A percentile compares a stretch with the other conserved stretches of the same genome.
phyloP scores from a whole-genome alignment of 2,113 vertebrate genomes.

The Chaenogobius annularis region DNA sequence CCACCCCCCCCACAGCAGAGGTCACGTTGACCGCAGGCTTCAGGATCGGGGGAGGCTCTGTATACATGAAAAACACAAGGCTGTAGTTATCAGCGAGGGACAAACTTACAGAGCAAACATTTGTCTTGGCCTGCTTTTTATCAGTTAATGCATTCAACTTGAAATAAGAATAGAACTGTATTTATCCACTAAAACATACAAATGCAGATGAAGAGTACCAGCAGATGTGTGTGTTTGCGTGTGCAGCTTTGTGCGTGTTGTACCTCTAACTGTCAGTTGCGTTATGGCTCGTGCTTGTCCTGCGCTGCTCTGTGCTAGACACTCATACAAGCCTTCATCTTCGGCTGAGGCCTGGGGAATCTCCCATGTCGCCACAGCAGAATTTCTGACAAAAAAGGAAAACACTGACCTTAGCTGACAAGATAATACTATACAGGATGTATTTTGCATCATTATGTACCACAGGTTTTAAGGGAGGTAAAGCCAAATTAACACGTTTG shows the following conservation, averaged over 20 bases:
- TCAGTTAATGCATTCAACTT: constrained; percentile 29
- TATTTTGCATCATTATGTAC: not conserved
- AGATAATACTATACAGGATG: constrained; percentile 16
- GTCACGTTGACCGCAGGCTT: constrained; percentile 79
- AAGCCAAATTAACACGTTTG: constrained; percentile 30
- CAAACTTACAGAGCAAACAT: constrained; percentile 50
- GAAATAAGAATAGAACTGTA: constrained; percentile 23
- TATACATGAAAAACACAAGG: constrained; percentile 36
- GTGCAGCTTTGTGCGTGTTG: constrained; percentile 16
- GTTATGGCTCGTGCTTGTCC: constrained; percentile 79
- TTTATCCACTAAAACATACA: constrained; percentile 27
- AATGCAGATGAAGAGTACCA: not conserved
- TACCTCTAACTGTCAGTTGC: constrained; percentile 84
- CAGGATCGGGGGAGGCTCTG: constrained; percentile 84
- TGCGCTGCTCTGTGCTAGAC: constrained; percentile 78
- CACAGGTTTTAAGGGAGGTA: constrained; percentile 50
- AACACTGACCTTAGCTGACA: constrained; percentile 15
- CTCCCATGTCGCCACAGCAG: constrained; percentile 84
- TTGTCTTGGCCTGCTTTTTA: constrained; percentile 34
- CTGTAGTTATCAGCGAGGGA: constrained; percentile 26
- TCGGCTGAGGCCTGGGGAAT: constrained; percentile 76
- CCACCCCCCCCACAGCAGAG: constrained; percentile 73
- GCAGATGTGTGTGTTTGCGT: not conserved
- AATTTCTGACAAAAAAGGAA: constrained; percentile 70
- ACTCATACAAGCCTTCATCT: constrained; percentile 86